Evolutionary conservation across 2,888 invertebrate species (phyloP), one percentile per base, ranked within the genome.

Genomic region (Patella ulyssiponensis): DNA sequence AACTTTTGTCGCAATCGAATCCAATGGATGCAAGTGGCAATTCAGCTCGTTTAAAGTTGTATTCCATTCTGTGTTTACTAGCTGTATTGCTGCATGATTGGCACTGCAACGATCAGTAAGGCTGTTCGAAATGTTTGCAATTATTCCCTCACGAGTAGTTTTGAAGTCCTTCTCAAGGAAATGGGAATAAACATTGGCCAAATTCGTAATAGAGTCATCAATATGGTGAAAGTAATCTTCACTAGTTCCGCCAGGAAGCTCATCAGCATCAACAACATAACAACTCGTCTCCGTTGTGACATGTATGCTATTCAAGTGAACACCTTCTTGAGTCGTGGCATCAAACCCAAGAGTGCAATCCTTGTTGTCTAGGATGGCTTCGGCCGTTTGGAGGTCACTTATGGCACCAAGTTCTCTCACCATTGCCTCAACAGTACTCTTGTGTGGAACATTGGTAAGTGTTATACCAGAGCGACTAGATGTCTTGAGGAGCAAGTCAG

Each of bases 1-100:
- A 27, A 58, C 51, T 15, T 78, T 15, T 44, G 51, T 77, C 3
- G 81, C 81, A 14, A 81, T 76, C 12, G 80, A 69, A 54, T 77
- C 77, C n/a, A 81, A 51, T n/a, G 77, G 78, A 52, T 80, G 79
- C 80, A 78, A 70, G 73, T 78, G 80, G 54, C 80, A 80, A 73
- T 81, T 81, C 20, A 80, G 51, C 64, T 81, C 81, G 44, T 76
- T 80, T 23, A 81, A 71, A 11, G 69, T 33, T 73, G 56, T 74
- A 9, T 69, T 71, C 80, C 81, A 80, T 17, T 15, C 51, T 9
- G 56, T 71, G 15, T 69, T 56, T 17, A 81, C n/a, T 14, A 69
- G 20, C 3, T 23, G 15, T 53, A 81, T 72, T 17, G 81, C 58
- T 27, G 80, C 80, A 69, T 74, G 73, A 54, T 81, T 81, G 1